phyloP scores from a whole-genome alignment of 2,113 vertebrate genomes.

The Raphicerus campestris region DNA sequence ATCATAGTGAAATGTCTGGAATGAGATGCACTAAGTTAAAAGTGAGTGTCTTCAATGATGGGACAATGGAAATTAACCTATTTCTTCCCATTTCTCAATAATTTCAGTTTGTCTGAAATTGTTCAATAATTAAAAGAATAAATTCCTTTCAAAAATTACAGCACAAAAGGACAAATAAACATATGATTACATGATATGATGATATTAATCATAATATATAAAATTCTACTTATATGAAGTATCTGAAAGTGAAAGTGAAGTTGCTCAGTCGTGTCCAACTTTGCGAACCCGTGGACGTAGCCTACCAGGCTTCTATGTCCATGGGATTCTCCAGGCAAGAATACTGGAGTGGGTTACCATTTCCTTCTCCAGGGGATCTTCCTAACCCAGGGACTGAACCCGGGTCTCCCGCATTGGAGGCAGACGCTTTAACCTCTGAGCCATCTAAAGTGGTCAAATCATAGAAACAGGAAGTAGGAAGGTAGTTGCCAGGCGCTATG shows the following conservation, averaged over 20 bases:
- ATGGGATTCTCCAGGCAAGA: too few species aligned
- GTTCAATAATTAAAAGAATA: background rate
- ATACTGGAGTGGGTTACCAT: too few species aligned
- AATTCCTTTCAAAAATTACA: background rate
- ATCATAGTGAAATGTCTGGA: background rate
- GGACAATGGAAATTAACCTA: background rate
- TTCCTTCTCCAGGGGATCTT: too few species aligned
- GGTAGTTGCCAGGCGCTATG: too few species aligned
- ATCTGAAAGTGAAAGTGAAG: too few species aligned
- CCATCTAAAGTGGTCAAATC: background rate
- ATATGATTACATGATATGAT: background rate
- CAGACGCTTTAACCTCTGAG: too few species aligned
- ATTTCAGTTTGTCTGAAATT: background rate
- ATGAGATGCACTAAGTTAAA: background rate
- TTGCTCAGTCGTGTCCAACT: too few species aligned
- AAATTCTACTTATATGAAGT: background rate
- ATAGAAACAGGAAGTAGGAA: background rate
- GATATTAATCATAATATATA: background rate
- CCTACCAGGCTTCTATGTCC: too few species aligned
- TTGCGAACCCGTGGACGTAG: too few species aligned
- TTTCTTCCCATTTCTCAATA: background rate
- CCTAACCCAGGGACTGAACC: too few species aligned
- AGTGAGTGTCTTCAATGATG: background rate
- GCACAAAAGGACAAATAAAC: background rate
- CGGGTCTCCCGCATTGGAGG: too few species aligned